A percentile compares a stretch with the other conserved stretches of the same genome.
Conservation (phyloP, 2,888 invertebrate species). For the Pseudoips prasinana region DNA sequence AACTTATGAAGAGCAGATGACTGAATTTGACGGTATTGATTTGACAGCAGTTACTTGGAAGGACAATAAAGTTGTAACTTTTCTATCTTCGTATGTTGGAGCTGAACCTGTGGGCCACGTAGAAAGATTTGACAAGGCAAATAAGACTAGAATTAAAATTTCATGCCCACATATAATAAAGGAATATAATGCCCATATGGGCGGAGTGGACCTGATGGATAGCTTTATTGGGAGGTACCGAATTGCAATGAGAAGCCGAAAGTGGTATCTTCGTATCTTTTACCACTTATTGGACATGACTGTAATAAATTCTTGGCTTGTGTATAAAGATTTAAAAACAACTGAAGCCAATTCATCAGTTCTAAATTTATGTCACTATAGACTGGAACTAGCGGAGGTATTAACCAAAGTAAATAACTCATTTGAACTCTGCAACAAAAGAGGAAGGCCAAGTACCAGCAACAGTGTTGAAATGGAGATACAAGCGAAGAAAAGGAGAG, state of each 20-base stretch:
- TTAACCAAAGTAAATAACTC: slow-evolving; percentile 36
- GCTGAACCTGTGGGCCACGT: slow-evolving; percentile 31
- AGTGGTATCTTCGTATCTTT: slow-evolving; percentile 38
- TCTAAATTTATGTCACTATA: slow-evolving; percentile 35
- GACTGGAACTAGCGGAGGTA: slow-evolving; percentile 42
- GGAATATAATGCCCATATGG: slow-evolving; percentile 48
- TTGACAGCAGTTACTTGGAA: slow-evolving; percentile 38
- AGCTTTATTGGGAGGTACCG: slow-evolving; percentile 29
- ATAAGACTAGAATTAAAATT: slow-evolving; percentile 27
- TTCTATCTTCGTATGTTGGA: slow-evolving; percentile 40
- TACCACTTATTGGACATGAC: slow-evolving; percentile 42
- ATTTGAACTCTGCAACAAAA: slow-evolving; percentile 38
- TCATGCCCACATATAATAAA: slow-evolving; percentile 33
- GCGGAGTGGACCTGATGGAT: slow-evolving; percentile 42
- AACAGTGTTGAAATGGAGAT: slow-evolving; percentile 37
- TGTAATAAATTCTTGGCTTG: slow-evolving; percentile 43
- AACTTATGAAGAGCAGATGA: slow-evolving; percentile 36
- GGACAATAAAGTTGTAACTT: slow-evolving; percentile 40
- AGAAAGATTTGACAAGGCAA: slow-evolving; percentile 31
- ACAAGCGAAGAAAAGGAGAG: slow-evolving; percentile 36
- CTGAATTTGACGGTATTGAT: slow-evolving; percentile 37
- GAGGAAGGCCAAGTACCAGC: slow-evolving; percentile 39
- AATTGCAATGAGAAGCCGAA: slow-evolving; percentile 28
- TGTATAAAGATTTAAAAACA: slow-evolving; percentile 29
- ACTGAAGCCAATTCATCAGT: slow-evolving; percentile 29